Percentiles rank a stretch among this genome's conserved stretches.
These are phyloP conservation scores for Mohoua ochrocephala DNA, from an alignment of 2,113 vertebrate genomes.

Conservation along the genomic window DNA sequence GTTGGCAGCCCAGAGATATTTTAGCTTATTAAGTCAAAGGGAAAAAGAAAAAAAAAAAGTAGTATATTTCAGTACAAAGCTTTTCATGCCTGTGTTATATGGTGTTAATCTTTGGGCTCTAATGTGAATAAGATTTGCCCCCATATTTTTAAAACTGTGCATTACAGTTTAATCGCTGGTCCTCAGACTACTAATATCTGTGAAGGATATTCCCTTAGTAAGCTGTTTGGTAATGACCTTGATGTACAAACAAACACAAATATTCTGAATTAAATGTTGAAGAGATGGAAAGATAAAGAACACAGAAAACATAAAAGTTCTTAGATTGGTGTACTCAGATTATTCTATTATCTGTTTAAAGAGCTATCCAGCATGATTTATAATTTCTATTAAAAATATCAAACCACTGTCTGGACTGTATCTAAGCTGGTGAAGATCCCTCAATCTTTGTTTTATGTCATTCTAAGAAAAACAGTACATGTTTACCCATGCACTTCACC, in stretches of 20 bases:
- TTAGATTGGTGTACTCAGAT: not conserved
- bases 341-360: not conserved
- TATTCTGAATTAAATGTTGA: not conserved
- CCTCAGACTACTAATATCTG: not conserved
- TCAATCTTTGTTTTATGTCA: not conserved
- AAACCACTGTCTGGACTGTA: not conserved
- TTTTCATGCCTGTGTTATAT: not conserved
- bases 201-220: not conserved
- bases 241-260: not conserved
- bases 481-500: not conserved
- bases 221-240: not conserved
- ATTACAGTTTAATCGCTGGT: not conserved
- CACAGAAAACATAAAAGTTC: not conserved
- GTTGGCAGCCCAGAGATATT: not conserved
- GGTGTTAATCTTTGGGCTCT: not conserved
- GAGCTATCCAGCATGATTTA: not conserved
- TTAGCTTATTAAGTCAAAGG: not conserved
- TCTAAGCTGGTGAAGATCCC: not conserved
- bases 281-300: not conserved
- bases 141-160: not conserved
- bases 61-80: not conserved
- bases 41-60: not conserved
- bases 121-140: not conserved
- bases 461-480: not conserved
- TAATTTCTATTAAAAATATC: conserved; percentile 7